Evolutionary conservation across 2,113 vertebrate genomes (phyloP).

Genomic region (Fregata magnificens): DNA sequence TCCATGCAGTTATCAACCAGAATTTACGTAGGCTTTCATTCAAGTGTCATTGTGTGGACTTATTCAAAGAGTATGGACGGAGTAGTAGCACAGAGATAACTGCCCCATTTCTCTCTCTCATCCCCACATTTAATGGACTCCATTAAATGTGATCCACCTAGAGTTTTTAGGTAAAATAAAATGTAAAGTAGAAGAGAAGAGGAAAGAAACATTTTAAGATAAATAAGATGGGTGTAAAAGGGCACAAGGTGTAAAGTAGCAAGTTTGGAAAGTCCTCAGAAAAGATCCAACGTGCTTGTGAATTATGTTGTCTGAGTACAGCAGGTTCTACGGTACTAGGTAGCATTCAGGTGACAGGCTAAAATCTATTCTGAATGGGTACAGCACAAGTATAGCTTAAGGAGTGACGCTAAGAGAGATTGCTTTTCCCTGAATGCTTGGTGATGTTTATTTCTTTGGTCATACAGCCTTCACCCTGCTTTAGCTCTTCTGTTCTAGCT

Average conservation of each 20-base stretch:
- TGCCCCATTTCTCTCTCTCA: not conserved
- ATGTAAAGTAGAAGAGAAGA: not conserved
- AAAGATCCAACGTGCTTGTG: not conserved
- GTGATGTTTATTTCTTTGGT: not conserved
- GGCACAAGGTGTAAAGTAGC: not conserved
- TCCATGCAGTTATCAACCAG: constrained; percentile 54
- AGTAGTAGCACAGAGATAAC: constrained; percentile 4
- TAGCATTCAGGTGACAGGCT: not conserved
- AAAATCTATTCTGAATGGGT: not conserved
- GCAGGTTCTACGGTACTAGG: not conserved
- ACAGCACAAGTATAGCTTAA: not conserved
- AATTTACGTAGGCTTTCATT: constrained; percentile 59
- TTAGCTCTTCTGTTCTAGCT: not conserved
- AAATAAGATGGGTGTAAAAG: not conserved
- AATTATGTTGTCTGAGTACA: not conserved
- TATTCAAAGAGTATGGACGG: constrained; percentile 27
- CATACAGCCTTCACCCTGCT: not conserved
- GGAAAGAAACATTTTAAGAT: not conserved
- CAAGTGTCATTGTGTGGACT: constrained; percentile 36
- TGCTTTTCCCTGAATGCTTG: not conserved
- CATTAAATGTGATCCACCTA: not conserved
- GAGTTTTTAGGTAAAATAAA: not conserved
- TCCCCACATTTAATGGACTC: not conserved
- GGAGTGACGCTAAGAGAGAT: not conserved
- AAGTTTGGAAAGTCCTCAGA: not conserved